Percentiles rank a stretch among this genome's conserved stretches.
Conservation (phyloP, 2,888 invertebrate species). For the Operophtera brumata region DNA sequence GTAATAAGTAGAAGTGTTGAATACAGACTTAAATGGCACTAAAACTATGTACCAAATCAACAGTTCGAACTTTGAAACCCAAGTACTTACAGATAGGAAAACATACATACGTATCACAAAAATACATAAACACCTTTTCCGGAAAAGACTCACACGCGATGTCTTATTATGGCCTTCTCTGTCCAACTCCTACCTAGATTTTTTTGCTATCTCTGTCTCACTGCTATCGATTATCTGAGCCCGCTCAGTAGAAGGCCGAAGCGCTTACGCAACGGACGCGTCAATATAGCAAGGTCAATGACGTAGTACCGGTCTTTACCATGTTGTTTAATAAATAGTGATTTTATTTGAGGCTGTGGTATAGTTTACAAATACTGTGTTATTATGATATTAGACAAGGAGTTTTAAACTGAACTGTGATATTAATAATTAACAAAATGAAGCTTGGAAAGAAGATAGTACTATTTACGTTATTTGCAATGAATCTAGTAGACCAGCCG, state of each 20-base stretch:
- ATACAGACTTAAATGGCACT: too few species aligned
- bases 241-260: constrained; percentile 36
- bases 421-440: constrained; percentile 41
- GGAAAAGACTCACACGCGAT: not conserved
- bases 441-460: constrained; percentile 53
- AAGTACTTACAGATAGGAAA: not conserved
- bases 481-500: constrained; percentile 68
- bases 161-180: constrained; percentile 1
- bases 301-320: not conserved
- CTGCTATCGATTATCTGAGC: constrained; percentile 7
- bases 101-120: not conserved
- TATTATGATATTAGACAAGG: not conserved
- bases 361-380: not conserved
- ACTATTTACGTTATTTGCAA: constrained; percentile 60
- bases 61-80: not conserved
- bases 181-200: not conserved
- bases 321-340: not conserved
- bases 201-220: constrained; percentile 19
- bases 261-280: constrained; percentile 39
- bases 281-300: constrained; percentile 9
- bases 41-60: too few species aligned
- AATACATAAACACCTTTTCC: not conserved
- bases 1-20: too few species aligned
- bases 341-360: not conserved
- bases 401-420: not conserved